phyloP scores from a whole-genome alignment of 2,888 invertebrate species.

The Epirrita christyi region DNA sequence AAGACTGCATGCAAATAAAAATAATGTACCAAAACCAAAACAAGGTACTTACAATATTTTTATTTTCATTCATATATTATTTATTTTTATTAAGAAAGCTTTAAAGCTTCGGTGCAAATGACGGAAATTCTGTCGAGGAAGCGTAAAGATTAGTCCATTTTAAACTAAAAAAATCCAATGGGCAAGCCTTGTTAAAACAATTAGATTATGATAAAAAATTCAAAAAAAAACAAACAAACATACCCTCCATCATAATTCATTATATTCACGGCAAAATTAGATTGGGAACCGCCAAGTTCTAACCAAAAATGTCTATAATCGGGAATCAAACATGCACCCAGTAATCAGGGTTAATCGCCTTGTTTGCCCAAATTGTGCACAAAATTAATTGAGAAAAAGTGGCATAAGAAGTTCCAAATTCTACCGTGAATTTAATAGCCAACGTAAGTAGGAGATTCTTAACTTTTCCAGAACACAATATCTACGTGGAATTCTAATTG shows the following conservation, averaged over 20 bases:
- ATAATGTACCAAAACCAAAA: too few relatives aligned
- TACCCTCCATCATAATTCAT: conserved; percentile 63
- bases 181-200: not conserved
- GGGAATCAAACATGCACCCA: conserved; percentile 70
- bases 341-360: conserved; percentile 75
- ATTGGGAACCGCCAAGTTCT: conserved; percentile 67
- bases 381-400: conserved; percentile 46
- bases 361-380: conserved; percentile 62
- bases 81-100: too few relatives aligned
- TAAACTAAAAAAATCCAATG: too few relatives aligned
- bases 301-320: conserved; percentile 77
- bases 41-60: too few relatives aligned
- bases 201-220: conserved; percentile 22
- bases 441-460: too few relatives aligned
- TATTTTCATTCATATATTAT: too few relatives aligned
- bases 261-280: conserved; percentile 63
- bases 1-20: too few relatives aligned
- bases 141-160: too few relatives aligned
- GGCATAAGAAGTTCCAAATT: conserved; percentile 14
- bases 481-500: too few relatives aligned
- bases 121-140: too few relatives aligned
- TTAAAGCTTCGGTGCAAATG: too few relatives aligned
- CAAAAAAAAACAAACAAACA: conserved; percentile 58
- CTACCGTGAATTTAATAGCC: not conserved
- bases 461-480: too few relatives aligned